Evolutionary conservation across 2,113 vertebrate species (phyloP).

Genomic region (western clawed frog (Xenopus tropicalis)): DNA sequence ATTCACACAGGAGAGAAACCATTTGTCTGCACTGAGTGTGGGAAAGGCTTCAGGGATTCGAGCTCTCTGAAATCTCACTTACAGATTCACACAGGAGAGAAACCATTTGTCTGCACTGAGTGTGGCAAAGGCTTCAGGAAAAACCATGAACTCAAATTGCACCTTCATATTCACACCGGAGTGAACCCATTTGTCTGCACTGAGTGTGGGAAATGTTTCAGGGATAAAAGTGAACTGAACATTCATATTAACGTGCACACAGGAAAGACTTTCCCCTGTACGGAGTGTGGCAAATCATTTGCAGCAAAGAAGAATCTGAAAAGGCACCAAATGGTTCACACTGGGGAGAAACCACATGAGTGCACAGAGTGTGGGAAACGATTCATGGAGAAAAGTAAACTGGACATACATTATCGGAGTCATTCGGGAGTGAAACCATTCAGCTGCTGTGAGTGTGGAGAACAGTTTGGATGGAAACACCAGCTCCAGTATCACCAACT

Average conservation of each 20-base stretch:
- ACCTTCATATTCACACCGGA: constrained; percentile 26
- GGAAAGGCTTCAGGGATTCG: constrained; percentile 57
- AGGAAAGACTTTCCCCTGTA: constrained; percentile 30
- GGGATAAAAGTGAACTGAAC: constrained; percentile 7
- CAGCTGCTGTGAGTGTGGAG: constrained; percentile 62
- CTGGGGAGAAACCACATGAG: constrained; percentile 47
- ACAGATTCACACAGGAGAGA: constrained; percentile 56
- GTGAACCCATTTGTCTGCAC: constrained; percentile 40
- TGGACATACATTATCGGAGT: constrained; percentile 53
- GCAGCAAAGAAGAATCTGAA: constrained; percentile 12
- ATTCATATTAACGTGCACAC: constrained; percentile 16
- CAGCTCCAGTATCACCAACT: constrained; percentile 56
- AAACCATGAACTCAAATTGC: neutral
- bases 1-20: constrained; percentile 58
- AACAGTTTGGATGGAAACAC: constrained; percentile 60
- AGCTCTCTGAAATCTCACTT: constrained; percentile 58
- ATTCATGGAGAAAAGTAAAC: constrained; percentile 51
- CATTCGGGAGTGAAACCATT: constrained; percentile 58
- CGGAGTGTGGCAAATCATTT: neutral
- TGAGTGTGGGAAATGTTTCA: neutral
- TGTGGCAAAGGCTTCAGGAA: neutral
- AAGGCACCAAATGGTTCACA: constrained; percentile 15
- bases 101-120: constrained; percentile 28
- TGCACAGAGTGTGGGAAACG: constrained; percentile 43
- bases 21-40: constrained; percentile 55